Percentiles rank a stretch among this genome's conserved stretches.
Evolutionary conservation across 1,140 invertebrate species (phyloP).

Genomic region (Papilio dardanus): DNA sequence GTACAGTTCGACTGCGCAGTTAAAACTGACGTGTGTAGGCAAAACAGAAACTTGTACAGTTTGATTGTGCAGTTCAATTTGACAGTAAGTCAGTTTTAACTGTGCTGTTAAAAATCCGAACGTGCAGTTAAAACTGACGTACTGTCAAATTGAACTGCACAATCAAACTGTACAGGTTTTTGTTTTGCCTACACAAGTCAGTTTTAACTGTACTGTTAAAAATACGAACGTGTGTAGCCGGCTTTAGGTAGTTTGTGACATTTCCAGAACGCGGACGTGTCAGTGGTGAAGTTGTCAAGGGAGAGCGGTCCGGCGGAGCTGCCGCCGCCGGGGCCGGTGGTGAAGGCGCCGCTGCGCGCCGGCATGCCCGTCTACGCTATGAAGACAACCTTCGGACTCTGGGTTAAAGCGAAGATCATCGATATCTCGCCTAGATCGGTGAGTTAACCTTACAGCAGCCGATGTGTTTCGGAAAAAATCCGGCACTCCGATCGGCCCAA

Average conservation of each 20-base stretch:
- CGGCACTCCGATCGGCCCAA: no score
- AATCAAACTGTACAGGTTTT: no score
- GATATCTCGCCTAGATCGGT: constrained; percentile 62
- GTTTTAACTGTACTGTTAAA: no score
- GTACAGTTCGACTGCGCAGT: no score
- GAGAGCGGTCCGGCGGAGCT: constrained; percentile 66
- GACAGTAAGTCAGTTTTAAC: no score
- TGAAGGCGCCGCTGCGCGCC: constrained; percentile 59
- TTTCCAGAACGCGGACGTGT: constrained; percentile 59
- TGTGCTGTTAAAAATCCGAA: no score
- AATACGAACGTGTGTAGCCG: neutral
- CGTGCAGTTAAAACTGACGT: neutral
- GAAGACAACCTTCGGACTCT: constrained; percentile 80
- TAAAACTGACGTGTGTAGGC: no score
- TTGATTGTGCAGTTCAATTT: no score
- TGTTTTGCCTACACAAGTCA: no score
- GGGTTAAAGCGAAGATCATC: constrained; percentile 77
- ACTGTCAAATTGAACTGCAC: no score
- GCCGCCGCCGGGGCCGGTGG: constrained; percentile 75
- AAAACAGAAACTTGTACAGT: no score
- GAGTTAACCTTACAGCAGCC: constrained; percentile 36
- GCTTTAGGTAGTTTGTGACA: constrained; percentile 22
- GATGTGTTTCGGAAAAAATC: no score
- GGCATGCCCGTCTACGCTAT: constrained; percentile 81
- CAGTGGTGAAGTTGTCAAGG: constrained; percentile 60